Conservation (phyloP, 2,888 invertebrate species). For the Pristionchus exspectatus region DNA sequence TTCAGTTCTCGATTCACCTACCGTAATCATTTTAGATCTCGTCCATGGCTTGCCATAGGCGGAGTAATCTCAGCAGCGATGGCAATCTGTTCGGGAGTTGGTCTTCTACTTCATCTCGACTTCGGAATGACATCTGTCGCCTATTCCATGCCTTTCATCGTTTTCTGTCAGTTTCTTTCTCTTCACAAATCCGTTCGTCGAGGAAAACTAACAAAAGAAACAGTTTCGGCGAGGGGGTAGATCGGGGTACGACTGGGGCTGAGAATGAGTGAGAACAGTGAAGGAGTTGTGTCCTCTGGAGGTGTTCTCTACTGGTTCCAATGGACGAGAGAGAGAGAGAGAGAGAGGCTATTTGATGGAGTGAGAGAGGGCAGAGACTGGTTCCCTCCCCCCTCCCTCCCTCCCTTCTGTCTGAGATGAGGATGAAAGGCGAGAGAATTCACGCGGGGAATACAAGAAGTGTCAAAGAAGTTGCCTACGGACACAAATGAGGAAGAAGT, state of each 20-base stretch:
- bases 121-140: slow-evolving; percentile 78
- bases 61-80: slow-evolving; percentile 93
- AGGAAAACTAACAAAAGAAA: slow-evolving; percentile 9
- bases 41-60: slow-evolving; percentile 85
- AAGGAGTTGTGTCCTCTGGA: neutral
- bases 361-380: slow-evolving; percentile 27
- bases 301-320: slow-evolving; percentile 35
- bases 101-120: slow-evolving; percentile 91
- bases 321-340: neutral
- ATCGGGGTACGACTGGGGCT: neutral
- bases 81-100: slow-evolving; percentile 91
- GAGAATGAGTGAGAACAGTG: neutral
- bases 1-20: neutral
- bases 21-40: slow-evolving; percentile 42
- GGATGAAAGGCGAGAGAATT: slow-evolving; percentile 47
- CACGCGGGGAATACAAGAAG: slow-evolving; percentile 19
- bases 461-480: slow-evolving; percentile 33
- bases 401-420: slow-evolving; percentile 11
- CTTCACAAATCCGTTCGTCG: slow-evolving; percentile 4
- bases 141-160: slow-evolving; percentile 79
- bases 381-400: neutral
- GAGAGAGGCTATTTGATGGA: slow-evolving; percentile 18
- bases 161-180: slow-evolving; percentile 75
- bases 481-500: slow-evolving; percentile 47
- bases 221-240: neutral